phyloP scores from a whole-genome alignment of 2,797 vertebrate species.

The Leptodactylus fallax region DNA sequence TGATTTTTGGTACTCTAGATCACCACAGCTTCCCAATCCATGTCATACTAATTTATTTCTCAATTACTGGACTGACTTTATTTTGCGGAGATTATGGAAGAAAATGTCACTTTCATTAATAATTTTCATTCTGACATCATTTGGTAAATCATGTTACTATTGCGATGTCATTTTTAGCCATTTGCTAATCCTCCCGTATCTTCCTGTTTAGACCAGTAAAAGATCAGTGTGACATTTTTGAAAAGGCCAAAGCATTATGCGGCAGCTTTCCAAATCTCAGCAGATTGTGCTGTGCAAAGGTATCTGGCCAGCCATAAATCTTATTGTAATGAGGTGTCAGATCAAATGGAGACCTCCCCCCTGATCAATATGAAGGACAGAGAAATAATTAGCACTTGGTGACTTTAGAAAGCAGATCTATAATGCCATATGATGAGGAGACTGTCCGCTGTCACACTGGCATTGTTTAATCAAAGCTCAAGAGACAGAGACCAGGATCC shows the following conservation, averaged over 20 bases:
- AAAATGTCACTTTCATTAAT: not conserved
- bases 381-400: conserved; percentile 51
- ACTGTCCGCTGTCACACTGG: conserved; percentile 61
- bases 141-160: conserved; percentile 25
- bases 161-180: conserved; percentile 69
- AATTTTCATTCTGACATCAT: not conserved
- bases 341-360: conserved; percentile 70
- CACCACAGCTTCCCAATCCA: not conserved
- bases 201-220: conserved; percentile 86
- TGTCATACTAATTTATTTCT: not conserved
- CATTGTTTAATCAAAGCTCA: conserved; percentile 30
- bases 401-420: conserved; percentile 55
- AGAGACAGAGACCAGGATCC: conserved; percentile 36
- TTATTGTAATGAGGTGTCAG: conserved; percentile 83
- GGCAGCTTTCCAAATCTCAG: conserved; percentile 70
- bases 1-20: not conserved
- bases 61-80: not conserved
- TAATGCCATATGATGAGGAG: conserved; percentile 49
- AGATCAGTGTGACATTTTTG: conserved; percentile 88
- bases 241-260: conserved; percentile 88
- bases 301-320: conserved; percentile 78
- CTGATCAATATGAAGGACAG: conserved; percentile 65
- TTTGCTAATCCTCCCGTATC: conserved; percentile 75
- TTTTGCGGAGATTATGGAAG: not conserved
- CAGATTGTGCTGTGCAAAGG: conserved; percentile 66